A percentile compares a stretch with the other conserved stretches of the same genome.
These are phyloP conservation scores for Clivina fossor DNA, from an alignment of 2,888 invertebrate genomes.

Conservation along the genomic window DNA sequence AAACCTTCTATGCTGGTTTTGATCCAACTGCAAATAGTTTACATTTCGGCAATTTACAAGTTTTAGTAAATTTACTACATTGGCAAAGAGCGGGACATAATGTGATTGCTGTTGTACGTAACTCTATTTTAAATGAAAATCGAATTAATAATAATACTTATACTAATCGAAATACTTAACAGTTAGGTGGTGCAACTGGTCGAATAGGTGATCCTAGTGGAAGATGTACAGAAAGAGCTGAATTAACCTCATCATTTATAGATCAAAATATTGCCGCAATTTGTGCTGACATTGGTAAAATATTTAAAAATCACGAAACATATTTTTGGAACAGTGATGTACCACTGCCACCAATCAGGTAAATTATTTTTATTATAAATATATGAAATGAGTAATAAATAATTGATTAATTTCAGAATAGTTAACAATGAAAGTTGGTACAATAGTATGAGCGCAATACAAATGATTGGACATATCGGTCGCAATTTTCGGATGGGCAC, in stretches of 20 bases:
- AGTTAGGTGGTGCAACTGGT: constrained; percentile 96
- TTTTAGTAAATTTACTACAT: constrained; percentile 86
- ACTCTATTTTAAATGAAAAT: no score
- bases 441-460: constrained; percentile 68
- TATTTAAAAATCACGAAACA: constrained; percentile 83
- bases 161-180: constrained; percentile 56
- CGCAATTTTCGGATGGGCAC: constrained; percentile 85
- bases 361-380: no score
- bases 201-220: constrained; percentile 97
- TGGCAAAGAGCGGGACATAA: constrained; percentile 91
- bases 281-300: constrained; percentile 66
- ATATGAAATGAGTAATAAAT: no score
- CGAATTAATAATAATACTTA: background rate
- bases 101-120: constrained; percentile 78
- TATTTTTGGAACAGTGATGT: constrained; percentile 68
- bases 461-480: constrained; percentile 80
- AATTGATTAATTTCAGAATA: constrained; percentile 60
- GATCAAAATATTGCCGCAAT: constrained; percentile 71
- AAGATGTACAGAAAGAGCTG: constrained; percentile 71
- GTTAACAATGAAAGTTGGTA: constrained; percentile 93
- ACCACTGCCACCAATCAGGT: constrained; percentile 61
- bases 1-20: constrained; percentile 93
- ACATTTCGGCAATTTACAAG: constrained; percentile 92
- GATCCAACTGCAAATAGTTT: constrained; percentile 96
- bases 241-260: constrained; percentile 62